Conservation (phyloP, 2,888 invertebrate genomes). For the Drosophila anomalipes region DNA sequence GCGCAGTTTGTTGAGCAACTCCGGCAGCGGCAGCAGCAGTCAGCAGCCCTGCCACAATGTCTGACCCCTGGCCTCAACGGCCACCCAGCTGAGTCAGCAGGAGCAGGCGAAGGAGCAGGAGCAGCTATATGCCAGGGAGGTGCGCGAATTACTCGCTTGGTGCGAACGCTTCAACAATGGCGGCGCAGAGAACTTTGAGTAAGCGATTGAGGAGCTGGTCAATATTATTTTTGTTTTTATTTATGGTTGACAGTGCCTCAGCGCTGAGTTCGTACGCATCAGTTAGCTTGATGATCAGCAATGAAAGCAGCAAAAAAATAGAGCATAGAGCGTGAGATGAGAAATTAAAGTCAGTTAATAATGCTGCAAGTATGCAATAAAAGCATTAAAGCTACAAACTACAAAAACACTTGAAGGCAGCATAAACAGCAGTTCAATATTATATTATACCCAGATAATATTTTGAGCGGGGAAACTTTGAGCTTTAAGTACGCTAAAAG, state of each 20-base stretch:
- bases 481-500: not conserved
- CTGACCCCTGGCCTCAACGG: conserved; percentile 71
- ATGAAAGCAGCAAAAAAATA: not conserved
- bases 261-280: conserved; percentile 5
- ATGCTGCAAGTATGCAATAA: not conserved
- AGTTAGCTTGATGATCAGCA: not conserved
- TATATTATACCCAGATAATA: not conserved
- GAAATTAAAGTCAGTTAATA: not conserved
- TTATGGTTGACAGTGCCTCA: conserved; percentile 7
- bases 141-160: conserved; percentile 81
- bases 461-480: not conserved
- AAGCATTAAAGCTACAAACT: not conserved
- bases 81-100: conserved; percentile 9
- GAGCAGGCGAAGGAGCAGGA: conserved; percentile 60
- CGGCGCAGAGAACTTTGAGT: conserved; percentile 79
- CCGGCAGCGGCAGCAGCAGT: conserved; percentile 80
- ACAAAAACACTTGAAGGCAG: not conserved
- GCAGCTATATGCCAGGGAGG: conserved; percentile 80
- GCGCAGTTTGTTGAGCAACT: conserved; percentile 84
- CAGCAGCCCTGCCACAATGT: conserved; percentile 77
- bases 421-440: not conserved
- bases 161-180: conserved; percentile 83
- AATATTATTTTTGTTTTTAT: not conserved
- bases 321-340: not conserved
- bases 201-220: not conserved